Evolutionary conservation across 2,888 invertebrate species (phyloP).

Genomic region (Thereva nobilitata): DNA sequence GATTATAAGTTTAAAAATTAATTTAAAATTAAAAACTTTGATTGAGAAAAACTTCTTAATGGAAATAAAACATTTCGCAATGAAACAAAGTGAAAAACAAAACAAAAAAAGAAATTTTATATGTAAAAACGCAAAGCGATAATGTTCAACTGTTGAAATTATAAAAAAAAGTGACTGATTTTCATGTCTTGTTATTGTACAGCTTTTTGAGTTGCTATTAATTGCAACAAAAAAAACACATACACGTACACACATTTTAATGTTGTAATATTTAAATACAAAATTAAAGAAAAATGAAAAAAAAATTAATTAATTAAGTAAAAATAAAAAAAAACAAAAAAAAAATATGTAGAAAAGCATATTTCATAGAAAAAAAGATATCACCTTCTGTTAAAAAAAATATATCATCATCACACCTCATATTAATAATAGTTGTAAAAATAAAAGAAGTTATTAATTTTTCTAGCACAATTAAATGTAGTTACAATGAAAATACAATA

Average conservation of each 20-base stretch:
- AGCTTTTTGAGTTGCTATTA: conserved; percentile 32
- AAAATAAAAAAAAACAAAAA: conserved; percentile 2
- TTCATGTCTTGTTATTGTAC: conserved; percentile 34
- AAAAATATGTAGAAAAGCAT: conserved; percentile 3
- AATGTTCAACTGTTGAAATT: conserved; percentile 29
- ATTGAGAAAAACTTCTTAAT: conserved; percentile 8
- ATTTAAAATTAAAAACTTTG: not conserved
- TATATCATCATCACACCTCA: conserved; percentile 17
- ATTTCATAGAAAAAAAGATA: not conserved
- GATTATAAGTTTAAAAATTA: too few relatives aligned
- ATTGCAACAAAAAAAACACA: conserved; percentile 24
- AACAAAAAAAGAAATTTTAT: conserved; percentile 13
- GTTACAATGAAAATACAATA: conserved; percentile 16
- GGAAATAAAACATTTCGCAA: conserved; percentile 24
- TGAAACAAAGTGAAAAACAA: too few relatives aligned
- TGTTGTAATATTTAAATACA: conserved; percentile 17
- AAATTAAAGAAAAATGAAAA: not conserved
- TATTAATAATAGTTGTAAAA: too few relatives aligned
- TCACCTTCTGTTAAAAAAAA: not conserved
- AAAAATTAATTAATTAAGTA: not conserved
- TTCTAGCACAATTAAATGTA: conserved; percentile 24
- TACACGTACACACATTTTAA: conserved; percentile 3
- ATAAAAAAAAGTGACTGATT: conserved; percentile 26
- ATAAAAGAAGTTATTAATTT: conserved; percentile 11
- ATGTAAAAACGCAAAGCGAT: conserved; percentile 21